A percentile compares a stretch with the other conserved stretches of the same genome.
These are phyloP conservation scores for Poeciliopsis turneri DNA, from an alignment of 2,797 vertebrate genomes.

Conservation along the genomic window DNA sequence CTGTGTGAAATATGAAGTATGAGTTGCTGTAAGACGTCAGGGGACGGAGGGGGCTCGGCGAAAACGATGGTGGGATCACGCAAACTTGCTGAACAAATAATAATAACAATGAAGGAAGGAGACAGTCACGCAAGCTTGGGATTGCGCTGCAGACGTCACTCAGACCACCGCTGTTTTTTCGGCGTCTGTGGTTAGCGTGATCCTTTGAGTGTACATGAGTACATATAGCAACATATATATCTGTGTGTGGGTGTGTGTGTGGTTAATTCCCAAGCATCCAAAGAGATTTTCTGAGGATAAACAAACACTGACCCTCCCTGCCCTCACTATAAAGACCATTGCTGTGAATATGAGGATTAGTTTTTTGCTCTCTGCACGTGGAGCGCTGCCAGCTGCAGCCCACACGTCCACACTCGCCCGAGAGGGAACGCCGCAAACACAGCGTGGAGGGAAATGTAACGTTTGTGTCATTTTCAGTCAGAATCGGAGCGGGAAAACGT, in stretches of 20 bases:
- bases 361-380: conserved; percentile 19
- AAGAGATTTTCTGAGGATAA: conserved; percentile 57
- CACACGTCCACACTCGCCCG: neutral
- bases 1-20: neutral
- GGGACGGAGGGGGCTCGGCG: conserved; percentile 33
- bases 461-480: neutral
- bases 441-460: neutral
- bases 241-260: conserved; percentile 25
- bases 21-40: conserved; percentile 39
- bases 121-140: conserved; percentile 45
- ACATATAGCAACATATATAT: conserved; percentile 4
- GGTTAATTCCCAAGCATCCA: conserved; percentile 54
- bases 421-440: neutral
- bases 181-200: neutral
- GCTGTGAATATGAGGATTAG: conserved; percentile 28
- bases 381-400: conserved; percentile 18
- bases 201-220: neutral
- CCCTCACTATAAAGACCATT: conserved; percentile 43
- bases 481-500: neutral
- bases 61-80: conserved; percentile 62
- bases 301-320: conserved; percentile 59
- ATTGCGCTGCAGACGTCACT: neutral
- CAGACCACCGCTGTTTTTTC: neutral
- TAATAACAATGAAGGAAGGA: conserved; percentile 47
- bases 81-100: conserved; percentile 64